phyloP scores from a whole-genome alignment of 2,797 vertebrate species.

The Toxotes lorentzi region DNA sequence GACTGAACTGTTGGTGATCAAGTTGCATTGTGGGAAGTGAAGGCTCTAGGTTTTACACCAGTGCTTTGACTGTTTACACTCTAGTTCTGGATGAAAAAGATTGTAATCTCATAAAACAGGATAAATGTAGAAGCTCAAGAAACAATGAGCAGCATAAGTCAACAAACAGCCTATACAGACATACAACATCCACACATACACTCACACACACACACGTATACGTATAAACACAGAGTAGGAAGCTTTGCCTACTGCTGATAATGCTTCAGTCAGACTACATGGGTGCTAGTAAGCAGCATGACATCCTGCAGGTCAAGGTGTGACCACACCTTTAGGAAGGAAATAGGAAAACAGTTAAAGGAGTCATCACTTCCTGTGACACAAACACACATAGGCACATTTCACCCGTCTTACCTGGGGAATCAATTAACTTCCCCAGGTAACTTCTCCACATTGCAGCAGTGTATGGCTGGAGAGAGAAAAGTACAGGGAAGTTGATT shows the following conservation, averaged over 20 bases:
- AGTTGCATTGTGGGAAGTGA: too few relatives aligned
- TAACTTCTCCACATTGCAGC: background rate
- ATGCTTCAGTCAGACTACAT: constrained; percentile 10
- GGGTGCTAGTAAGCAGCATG: background rate
- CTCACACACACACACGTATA: constrained; percentile 3
- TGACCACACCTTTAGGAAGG: constrained; percentile 54
- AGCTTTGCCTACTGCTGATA: constrained; percentile 8
- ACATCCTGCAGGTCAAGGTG: constrained; percentile 41
- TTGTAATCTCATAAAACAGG: background rate
- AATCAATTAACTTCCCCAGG: constrained; percentile 6
- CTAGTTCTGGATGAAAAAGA: background rate
- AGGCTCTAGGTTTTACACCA: background rate
- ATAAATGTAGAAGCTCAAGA: background rate
- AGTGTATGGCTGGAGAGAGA: background rate
- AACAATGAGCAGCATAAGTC: background rate
- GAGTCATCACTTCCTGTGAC: constrained; percentile 37
- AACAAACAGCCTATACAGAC: background rate
- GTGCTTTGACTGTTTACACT: background rate
- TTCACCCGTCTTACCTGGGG: background rate
- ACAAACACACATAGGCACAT: constrained; percentile 7
- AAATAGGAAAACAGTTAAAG: constrained; percentile 13
- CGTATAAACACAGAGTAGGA: background rate
- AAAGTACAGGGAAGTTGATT: too few relatives aligned
- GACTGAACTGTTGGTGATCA: too few relatives aligned
- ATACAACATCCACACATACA: background rate